Evolutionary conservation across 2,113 vertebrate species (phyloP).

Genomic region (Ailurus styani): DNA sequence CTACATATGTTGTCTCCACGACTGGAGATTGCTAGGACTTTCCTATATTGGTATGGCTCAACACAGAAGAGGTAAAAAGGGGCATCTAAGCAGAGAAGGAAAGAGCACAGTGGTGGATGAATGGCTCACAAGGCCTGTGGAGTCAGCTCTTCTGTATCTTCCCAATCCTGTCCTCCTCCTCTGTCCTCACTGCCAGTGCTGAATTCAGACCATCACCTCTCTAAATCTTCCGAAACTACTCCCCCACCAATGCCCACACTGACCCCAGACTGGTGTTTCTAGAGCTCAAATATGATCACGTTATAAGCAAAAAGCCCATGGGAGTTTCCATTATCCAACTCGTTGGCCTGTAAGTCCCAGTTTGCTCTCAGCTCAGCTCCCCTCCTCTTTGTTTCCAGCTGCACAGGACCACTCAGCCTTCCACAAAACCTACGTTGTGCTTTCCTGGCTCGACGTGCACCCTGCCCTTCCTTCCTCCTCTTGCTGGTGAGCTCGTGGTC

Average conservation of each 20-base stretch:
- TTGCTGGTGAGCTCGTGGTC: not conserved
- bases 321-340: not conserved
- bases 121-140: rapidly evolving
- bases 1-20: too few relatives aligned
- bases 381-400: not conserved
- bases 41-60: not conserved
- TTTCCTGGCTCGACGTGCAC: rapidly evolving
- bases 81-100: not conserved
- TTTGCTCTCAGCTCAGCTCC: not conserved
- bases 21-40: not conserved
- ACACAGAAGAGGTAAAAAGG: not conserved
- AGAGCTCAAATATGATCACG: not conserved
- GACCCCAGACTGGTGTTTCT: not conserved
- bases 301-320: not conserved
- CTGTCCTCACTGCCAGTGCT: not conserved
- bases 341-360: rapidly evolving
- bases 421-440: too few relatives aligned
- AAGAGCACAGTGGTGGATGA: rapidly evolving
- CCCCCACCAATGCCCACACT: not conserved
- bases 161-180: rapidly evolving
- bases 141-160: not conserved
- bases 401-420: too few relatives aligned
- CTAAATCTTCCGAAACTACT: not conserved
- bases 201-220: not conserved
- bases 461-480: rapidly evolving